Evolutionary conservation across 1,140 invertebrate species (phyloP).

Genomic region (Caenorhabditis latens): DNA sequence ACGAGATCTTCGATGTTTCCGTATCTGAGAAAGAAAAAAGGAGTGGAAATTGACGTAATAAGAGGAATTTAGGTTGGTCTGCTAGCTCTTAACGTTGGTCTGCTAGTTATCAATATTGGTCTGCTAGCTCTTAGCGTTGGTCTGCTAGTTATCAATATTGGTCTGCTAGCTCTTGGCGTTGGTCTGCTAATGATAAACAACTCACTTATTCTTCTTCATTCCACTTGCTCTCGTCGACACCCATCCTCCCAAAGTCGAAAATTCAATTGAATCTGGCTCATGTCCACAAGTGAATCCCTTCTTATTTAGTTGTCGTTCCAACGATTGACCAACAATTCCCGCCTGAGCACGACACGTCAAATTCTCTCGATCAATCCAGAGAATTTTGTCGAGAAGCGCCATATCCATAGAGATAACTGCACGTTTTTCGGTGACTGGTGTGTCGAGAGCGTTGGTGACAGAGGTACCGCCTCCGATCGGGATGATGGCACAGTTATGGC

Average conservation of each 20-base stretch:
- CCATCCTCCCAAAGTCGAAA: slow-evolving; percentile 96
- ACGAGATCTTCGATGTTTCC: slow-evolving; percentile 79
- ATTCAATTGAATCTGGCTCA: slow-evolving; percentile 97
- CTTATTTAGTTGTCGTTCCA: slow-evolving; percentile 74
- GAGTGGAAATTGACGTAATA: neutral
- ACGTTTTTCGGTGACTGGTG: slow-evolving; percentile 86
- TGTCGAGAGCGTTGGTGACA: slow-evolving; percentile 90
- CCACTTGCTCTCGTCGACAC: slow-evolving; percentile 96
- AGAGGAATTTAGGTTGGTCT: too few relatives aligned
- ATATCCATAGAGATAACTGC: slow-evolving; percentile 93
- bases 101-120: too few relatives aligned
- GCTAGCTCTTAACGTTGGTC: too few relatives aligned
- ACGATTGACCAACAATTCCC: slow-evolving; percentile 93
- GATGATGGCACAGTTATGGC: slow-evolving; percentile 87
- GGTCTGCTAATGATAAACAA: neutral
- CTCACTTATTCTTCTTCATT: slow-evolving; percentile 98
- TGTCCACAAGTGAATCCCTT: slow-evolving; percentile 82
- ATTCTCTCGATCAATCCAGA: slow-evolving; percentile 94
- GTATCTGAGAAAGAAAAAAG: slow-evolving; percentile 30
- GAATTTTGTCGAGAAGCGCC: slow-evolving; percentile 90
- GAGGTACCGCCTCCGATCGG: slow-evolving; percentile 95
- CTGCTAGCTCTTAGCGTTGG: neutral
- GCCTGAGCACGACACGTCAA: slow-evolving; percentile 84
- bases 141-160: too few relatives aligned
- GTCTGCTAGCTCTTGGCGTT: neutral